A percentile compares a stretch with the other conserved stretches of the same genome.
Conservation (phyloP, 2,797 vertebrate species). For the Eutrigla gurnardus region DNA sequence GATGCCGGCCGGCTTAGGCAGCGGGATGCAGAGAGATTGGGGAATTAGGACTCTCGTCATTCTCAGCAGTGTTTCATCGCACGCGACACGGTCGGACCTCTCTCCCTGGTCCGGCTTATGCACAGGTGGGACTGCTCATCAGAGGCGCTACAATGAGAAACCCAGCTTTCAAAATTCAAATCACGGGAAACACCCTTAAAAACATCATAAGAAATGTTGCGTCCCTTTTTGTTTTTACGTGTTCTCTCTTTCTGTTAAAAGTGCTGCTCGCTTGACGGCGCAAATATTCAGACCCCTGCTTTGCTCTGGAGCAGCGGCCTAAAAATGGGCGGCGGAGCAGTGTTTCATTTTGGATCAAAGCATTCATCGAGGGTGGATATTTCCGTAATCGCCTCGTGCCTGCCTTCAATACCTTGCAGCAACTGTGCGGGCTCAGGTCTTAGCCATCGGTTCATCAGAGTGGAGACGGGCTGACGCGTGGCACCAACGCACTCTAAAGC, state of each 20-base stretch:
- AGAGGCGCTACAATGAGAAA: too few species aligned
- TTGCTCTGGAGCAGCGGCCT: constrained; percentile 41
- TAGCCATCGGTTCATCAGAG: constrained; percentile 70
- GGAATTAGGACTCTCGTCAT: constrained; percentile 70
- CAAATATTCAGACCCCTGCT: constrained; percentile 17
- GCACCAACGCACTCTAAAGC: constrained; percentile 77
- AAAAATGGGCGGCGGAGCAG: constrained; percentile 63
- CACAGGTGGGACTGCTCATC: constrained; percentile 31
- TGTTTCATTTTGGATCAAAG: constrained; percentile 78
- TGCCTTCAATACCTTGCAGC: constrained; percentile 78
- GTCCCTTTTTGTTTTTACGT: not conserved
- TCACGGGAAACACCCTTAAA: not conserved
- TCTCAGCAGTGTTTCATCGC: constrained; percentile 50
- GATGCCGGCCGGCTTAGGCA: constrained; percentile 80
- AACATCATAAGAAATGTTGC: not conserved
- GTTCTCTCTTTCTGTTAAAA: not conserved
- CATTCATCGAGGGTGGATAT: constrained; percentile 77
- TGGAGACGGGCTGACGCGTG: constrained; percentile 78
- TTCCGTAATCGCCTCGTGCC: constrained; percentile 78
- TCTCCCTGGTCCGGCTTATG: constrained; percentile 16
- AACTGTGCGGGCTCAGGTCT: constrained; percentile 79
- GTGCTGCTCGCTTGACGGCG: not conserved
- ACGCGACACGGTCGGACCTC: constrained; percentile 27
- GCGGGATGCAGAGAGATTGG: constrained; percentile 71
- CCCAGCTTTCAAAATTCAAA: too few species aligned